These are phyloP conservation scores for Cataglyphis rosenhaueri DNA, from an alignment of 2,888 invertebrate species.

Conservation along the genomic window DNA sequence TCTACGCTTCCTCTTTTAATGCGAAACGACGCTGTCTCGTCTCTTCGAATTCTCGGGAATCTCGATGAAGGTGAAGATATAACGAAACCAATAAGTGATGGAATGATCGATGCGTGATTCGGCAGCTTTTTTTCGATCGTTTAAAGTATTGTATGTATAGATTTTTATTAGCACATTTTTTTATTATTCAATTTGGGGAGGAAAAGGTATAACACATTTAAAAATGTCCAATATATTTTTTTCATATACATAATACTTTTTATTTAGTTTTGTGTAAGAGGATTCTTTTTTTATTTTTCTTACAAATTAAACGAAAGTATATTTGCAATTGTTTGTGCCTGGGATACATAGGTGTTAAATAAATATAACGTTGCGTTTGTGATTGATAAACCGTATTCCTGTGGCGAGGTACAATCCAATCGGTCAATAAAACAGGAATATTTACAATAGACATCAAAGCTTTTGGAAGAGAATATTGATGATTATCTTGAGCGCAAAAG, in stretches of 20 bases:
- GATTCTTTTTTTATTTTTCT: neutral
- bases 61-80: conserved; percentile 47
- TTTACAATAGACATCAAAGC: conserved; percentile 45
- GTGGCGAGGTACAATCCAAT: conserved; percentile 21
- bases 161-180: neutral
- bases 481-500: conserved; percentile 44
- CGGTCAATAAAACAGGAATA: conserved; percentile 48
- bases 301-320: conserved; percentile 6
- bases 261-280: neutral
- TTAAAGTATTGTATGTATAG: neutral
- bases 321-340: neutral
- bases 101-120: conserved; percentile 25
- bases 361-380: conserved; percentile 40
- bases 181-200: neutral
- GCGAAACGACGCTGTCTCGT: neutral
- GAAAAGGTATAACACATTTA: neutral
- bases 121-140: neutral
- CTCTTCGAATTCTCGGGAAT: conserved; percentile 58
- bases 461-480: conserved; percentile 18
- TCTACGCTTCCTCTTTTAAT: conserved; percentile 56
- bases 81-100: neutral
- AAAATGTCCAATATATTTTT: conserved; percentile 5
- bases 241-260: conserved; percentile 6
- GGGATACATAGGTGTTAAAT: conserved; percentile 20
- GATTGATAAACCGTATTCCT: conserved; percentile 37